A percentile compares a stretch with the other conserved stretches of the same genome.
Conservation (phyloP, 2,888 invertebrate genomes). For the Phortica okadai region DNA sequence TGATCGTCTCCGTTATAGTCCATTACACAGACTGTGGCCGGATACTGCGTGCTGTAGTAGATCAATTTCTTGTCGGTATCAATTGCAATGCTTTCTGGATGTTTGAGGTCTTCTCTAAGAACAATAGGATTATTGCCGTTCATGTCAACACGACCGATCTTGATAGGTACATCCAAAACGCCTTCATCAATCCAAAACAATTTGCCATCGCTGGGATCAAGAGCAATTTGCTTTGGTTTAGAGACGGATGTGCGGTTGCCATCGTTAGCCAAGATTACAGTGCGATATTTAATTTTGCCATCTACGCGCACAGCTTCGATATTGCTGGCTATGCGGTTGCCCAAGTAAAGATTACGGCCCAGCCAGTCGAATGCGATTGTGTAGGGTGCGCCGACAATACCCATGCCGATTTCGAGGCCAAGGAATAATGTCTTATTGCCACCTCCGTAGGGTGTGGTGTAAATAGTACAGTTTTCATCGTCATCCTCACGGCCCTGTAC, state of each 20-base stretch:
- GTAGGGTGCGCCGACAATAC: constrained; percentile 92
- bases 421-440: constrained; percentile 90
- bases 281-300: constrained; percentile 88
- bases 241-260: constrained; percentile 91
- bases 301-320: constrained; percentile 93
- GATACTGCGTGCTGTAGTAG: constrained; percentile 91
- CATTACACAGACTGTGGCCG: constrained; percentile 84
- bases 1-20: constrained; percentile 85
- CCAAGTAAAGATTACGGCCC: constrained; percentile 95
- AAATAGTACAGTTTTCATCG: constrained; percentile 91
- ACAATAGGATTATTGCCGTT: constrained; percentile 90
- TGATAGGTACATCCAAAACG: constrained; percentile 90
- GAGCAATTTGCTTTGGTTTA: constrained; percentile 89
- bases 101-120: constrained; percentile 81
- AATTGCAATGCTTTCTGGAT: constrained; percentile 90
- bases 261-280: constrained; percentile 92
- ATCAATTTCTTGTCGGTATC: constrained; percentile 89
- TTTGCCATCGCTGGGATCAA: constrained; percentile 95
- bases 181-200: constrained; percentile 98
- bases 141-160: constrained; percentile 94
- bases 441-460: constrained; percentile 88
- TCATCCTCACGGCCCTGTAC: constrained; percentile 87
- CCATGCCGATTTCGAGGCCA: constrained; percentile 87
- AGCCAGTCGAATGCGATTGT: constrained; percentile 98
- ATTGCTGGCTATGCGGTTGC: constrained; percentile 91